Evolutionary conservation across 2,113 vertebrate genomes (phyloP).

Genomic region (Proterorhinus semilunaris): DNA sequence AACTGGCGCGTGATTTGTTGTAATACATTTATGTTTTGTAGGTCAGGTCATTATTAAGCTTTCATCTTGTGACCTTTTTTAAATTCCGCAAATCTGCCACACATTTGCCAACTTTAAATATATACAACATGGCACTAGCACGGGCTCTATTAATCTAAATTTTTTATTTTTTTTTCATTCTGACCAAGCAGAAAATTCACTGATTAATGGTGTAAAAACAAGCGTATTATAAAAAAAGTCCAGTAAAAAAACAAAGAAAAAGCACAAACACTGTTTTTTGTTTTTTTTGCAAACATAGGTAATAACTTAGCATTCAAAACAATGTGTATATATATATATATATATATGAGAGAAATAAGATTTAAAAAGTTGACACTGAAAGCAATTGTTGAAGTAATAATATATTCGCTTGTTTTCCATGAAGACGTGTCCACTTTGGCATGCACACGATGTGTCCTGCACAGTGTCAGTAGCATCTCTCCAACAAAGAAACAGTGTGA

Average conservation of each 20-base stretch:
- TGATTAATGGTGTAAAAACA: conserved; percentile 43
- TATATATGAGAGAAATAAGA: conserved; percentile 64
- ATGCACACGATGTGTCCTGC: conserved; percentile 74
- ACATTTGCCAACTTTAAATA: conserved; percentile 45
- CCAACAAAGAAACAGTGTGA: conserved; percentile 36
- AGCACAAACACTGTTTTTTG: too few species aligned
- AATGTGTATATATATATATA: conserved; percentile 68
- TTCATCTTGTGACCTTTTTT: conserved; percentile 45
- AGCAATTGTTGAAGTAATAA: conserved; percentile 56
- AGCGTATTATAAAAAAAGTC: conserved; percentile 51
- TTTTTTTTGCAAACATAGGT: conserved; percentile 44
- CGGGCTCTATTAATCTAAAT: conserved; percentile 18
- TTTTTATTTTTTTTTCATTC: conserved; percentile 27
- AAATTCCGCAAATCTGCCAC: conserved; percentile 47
- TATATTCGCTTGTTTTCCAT: conserved; percentile 42
- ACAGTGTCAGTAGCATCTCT: conserved; percentile 59
- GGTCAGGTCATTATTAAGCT: conserved; percentile 57
- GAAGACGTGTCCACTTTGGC: conserved; percentile 74
- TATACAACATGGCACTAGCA: conserved; percentile 41
- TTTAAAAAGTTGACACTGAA: conserved; percentile 64
- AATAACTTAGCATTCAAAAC: conserved; percentile 73
- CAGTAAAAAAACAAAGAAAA: conserved; percentile 48
- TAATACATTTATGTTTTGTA: conserved; percentile 42
- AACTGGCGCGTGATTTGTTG: conserved; percentile 41
- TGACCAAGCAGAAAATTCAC: conserved; percentile 34